Evolutionary conservation across 2,113 vertebrate species (phyloP).

Genomic region (Delphinapterus leucas): DNA sequence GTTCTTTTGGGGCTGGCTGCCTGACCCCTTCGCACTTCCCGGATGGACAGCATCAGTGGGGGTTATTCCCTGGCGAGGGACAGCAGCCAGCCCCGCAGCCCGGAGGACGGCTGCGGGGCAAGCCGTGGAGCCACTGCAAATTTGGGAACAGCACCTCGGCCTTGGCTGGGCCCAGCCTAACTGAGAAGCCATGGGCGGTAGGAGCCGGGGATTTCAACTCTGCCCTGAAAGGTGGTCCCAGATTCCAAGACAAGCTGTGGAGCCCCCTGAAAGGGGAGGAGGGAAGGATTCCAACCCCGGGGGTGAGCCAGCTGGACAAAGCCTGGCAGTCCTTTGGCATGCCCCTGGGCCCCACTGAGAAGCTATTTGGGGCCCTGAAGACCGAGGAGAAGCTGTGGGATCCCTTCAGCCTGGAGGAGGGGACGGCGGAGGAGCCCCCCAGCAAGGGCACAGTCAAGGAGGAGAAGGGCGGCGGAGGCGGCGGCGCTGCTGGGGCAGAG

Average conservation of each 20-base stretch:
- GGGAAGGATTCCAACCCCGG: conserved; percentile 85
- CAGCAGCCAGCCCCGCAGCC: conserved; percentile 60
- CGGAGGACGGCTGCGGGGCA: conserved; percentile 58
- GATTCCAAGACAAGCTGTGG: conserved; percentile 81
- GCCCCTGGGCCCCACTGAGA: conserved; percentile 77
- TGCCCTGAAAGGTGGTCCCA: conserved; percentile 81
- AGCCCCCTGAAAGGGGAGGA: conserved; percentile 85
- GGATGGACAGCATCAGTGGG: conserved; percentile 74
- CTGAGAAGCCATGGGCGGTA: conserved; percentile 78
- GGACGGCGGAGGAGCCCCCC: conserved; percentile 74
- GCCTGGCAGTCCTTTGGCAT: conserved; percentile 89
- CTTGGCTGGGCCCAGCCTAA: conserved; percentile 76
- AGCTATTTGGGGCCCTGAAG: conserved; percentile 73
- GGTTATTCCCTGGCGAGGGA: conserved; percentile 26
- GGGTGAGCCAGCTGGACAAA: conserved; percentile 88
- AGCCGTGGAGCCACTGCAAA: conserved; percentile 85
- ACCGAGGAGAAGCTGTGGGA: conserved; percentile 86
- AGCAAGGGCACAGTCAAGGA: conserved; percentile 69
- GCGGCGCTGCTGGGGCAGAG: conserved; percentile 64
- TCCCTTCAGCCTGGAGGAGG: conserved; percentile 85
- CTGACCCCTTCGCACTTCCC: conserved; percentile 81
- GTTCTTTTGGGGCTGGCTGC: conserved; percentile 82
- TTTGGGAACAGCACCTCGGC: conserved; percentile 57
- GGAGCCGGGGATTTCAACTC: conserved; percentile 84
- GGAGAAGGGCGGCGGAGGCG: conserved; percentile 71